Percentiles rank a stretch among this genome's conserved stretches.
Conservation (phyloP, 2,113 vertebrate species). For the Percina caprodes region DNA sequence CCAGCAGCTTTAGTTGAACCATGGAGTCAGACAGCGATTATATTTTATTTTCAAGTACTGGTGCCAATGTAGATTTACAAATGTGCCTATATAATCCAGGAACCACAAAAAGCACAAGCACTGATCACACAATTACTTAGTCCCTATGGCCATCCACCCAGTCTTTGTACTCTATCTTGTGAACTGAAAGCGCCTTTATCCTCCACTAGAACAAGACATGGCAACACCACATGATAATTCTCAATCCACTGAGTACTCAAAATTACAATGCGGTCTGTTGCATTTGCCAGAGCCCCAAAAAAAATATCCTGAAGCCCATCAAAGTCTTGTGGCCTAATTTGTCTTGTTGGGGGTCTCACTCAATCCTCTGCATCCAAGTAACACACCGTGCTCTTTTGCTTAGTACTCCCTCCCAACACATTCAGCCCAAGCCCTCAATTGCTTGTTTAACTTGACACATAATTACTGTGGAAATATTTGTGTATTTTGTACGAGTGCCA, state of each 20-base stretch:
- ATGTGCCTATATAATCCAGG: slow-evolving; percentile 74
- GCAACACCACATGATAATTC: slow-evolving; percentile 77
- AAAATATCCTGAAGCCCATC: slow-evolving; percentile 70
- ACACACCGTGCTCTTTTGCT: slow-evolving; percentile 68
- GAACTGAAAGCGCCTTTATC: slow-evolving; percentile 69
- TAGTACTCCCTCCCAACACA: slow-evolving; percentile 67
- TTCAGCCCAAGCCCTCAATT: slow-evolving; percentile 82
- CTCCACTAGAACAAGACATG: slow-evolving; percentile 77
- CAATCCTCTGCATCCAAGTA: slow-evolving; percentile 70
- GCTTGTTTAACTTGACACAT: slow-evolving; percentile 89
- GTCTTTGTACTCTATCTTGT: slow-evolving; percentile 80
- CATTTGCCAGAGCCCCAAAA: slow-evolving; percentile 62
- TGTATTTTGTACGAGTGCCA: slow-evolving; percentile 88
- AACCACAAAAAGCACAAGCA: slow-evolving; percentile 77
- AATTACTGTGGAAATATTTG: slow-evolving; percentile 89
- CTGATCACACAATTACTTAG: slow-evolving; percentile 82
- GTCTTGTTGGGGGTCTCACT: slow-evolving; percentile 78
- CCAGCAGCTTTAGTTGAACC: slow-evolving; percentile 57
- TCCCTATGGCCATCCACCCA: slow-evolving; percentile 75
- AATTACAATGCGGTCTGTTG: slow-evolving; percentile 75
- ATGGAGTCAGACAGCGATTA: slow-evolving; percentile 49
- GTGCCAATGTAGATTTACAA: slow-evolving; percentile 80
- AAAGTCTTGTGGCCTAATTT: slow-evolving; percentile 82
- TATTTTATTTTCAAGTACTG: slow-evolving; percentile 65
- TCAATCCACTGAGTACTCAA: slow-evolving; percentile 73